Conservation (phyloP, 2,888 invertebrate species). For the Malacosoma neustria region DNA sequence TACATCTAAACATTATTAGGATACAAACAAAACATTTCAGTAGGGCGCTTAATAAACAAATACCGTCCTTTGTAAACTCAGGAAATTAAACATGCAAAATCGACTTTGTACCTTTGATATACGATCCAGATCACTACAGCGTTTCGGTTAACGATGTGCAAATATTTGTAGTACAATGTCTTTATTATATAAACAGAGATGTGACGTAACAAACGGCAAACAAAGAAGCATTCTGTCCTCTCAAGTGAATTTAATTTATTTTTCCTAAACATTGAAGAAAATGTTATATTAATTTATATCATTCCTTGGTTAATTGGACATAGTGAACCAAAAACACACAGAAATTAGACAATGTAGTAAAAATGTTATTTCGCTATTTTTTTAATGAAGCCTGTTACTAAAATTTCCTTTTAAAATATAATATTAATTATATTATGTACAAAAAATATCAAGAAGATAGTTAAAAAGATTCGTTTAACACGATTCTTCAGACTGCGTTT, state of each 20-base stretch:
- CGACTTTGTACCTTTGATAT: neutral
- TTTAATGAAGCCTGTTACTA: no score
- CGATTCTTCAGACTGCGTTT: no score
- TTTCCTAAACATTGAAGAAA: no score
- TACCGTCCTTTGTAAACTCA: neutral
- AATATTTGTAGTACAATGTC: slow-evolving; percentile 46
- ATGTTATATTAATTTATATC: no score
- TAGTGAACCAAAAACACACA: no score
- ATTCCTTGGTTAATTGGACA: no score
- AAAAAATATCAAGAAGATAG: no score
- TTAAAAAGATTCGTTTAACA: no score
- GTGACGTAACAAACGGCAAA: slow-evolving; percentile 16
- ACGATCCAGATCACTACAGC: neutral
- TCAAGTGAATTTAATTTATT: neutral
- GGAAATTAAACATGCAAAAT: neutral
- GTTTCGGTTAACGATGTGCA: slow-evolving; percentile 40
- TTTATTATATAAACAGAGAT: slow-evolving; percentile 39
- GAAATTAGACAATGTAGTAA: no score
- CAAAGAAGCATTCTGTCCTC: slow-evolving; percentile 5
- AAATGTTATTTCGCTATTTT: no score
- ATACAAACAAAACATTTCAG: slow-evolving; percentile 1
- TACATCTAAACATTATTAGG: neutral
- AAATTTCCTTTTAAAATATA: no score
- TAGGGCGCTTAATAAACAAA: slow-evolving; percentile 1
- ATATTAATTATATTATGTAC: no score